Conservation (phyloP, 2,797 vertebrate species). For the Channallabes apus region DNA sequence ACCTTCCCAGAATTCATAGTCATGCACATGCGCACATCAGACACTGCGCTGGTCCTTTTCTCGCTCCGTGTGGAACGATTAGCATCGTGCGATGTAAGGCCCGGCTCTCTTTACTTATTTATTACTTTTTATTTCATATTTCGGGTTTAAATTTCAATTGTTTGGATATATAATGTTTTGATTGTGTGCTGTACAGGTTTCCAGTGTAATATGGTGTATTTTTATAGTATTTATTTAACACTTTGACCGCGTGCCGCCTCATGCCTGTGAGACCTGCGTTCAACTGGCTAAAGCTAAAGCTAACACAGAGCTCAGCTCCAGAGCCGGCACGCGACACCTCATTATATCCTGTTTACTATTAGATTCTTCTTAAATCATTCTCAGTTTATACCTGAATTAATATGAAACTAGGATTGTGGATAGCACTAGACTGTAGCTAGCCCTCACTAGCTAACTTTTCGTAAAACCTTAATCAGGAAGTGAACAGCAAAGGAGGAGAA, state of each 20-base stretch:
- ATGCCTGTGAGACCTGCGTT: neutral
- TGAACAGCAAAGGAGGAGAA: neutral
- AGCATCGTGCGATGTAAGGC: constrained; percentile 74
- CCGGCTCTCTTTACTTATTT: constrained; percentile 28
- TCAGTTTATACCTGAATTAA: no score
- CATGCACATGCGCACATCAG: constrained; percentile 68
- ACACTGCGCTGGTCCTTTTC: constrained; percentile 66
- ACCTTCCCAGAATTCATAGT: constrained; percentile 60
- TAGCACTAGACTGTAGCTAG: neutral
- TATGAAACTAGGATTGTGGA: neutral
- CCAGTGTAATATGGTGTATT: rapidly evolving
- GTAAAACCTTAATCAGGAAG: neutral
- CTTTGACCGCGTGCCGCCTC: constrained; percentile 12
- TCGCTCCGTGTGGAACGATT: constrained; percentile 70
- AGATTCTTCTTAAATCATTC: no score
- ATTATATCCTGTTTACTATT: no score
- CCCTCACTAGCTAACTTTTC: neutral
- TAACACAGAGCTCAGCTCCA: neutral
- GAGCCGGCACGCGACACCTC: no score
- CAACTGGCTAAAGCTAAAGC: constrained; percentile 19
- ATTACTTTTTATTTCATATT: neutral
- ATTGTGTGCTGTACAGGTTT: neutral
- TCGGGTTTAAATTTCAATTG: rapidly evolving
- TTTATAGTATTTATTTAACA: neutral
- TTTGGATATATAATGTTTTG: neutral